A percentile compares a stretch with the other conserved stretches of the same genome.
Evolutionary conservation across 2,888 invertebrate genomes (phyloP).

Genomic region (Aleiodes leptofemur): DNA sequence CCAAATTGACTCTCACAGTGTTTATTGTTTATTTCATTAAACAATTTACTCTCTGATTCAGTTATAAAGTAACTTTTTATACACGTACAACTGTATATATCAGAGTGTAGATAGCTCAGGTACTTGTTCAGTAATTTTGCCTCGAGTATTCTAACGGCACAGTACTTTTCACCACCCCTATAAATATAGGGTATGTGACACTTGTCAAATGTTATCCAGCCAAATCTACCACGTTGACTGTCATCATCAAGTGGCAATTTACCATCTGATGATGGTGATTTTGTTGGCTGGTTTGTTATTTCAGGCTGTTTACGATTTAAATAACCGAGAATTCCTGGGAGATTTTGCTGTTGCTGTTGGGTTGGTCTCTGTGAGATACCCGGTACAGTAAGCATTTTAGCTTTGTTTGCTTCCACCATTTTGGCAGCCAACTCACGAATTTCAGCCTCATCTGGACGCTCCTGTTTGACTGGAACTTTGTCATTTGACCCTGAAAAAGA

Average conservation of each 20-base stretch:
- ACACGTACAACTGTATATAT: conserved; percentile 93
- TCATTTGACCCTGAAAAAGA: conserved; percentile 61
- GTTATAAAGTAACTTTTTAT: conserved; percentile 96
- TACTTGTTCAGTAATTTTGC: conserved; percentile 92
- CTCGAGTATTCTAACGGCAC: conserved; percentile 96
- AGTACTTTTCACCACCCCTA: conserved; percentile 89
- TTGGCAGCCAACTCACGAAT: conserved; percentile 91
- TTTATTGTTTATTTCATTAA: conserved; percentile 94
- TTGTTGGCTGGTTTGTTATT: conserved; percentile 53
- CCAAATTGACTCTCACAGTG: conserved; percentile 96
- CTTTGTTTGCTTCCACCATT: conserved; percentile 89
- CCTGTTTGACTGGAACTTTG: conserved; percentile 81
- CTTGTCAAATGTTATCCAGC: conserved; percentile 93
- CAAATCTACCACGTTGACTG: conserved; percentile 89
- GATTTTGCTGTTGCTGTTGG: conserved; percentile 64
- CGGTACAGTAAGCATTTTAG: conserved; percentile 77
- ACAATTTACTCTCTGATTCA: conserved; percentile 90
- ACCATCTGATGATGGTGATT: conserved; percentile 73
- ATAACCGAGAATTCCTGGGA: conserved; percentile 69
- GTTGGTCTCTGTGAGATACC: conserved; percentile 55
- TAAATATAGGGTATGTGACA: conserved; percentile 92
- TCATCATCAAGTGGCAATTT: conserved; percentile 82
- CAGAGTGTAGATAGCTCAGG: conserved; percentile 90
- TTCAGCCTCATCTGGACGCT: conserved; percentile 90
- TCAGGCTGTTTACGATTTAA: conserved; percentile 72